phyloP scores from a whole-genome alignment of 2,888 invertebrate species.

The Atethmia centrago region DNA sequence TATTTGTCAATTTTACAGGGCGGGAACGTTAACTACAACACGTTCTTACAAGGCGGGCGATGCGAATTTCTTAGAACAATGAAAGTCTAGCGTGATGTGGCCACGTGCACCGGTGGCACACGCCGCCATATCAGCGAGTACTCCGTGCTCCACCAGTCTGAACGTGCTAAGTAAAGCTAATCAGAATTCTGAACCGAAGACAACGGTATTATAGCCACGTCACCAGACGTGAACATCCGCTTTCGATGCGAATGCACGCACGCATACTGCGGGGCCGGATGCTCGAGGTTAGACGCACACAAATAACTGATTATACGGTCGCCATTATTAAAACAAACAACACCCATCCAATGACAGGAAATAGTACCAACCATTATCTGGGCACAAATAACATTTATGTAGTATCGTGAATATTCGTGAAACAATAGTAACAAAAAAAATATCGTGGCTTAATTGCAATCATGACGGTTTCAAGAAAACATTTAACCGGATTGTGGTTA shows the following conservation, averaged over 20 bases:
- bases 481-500: not conserved
- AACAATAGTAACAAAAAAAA: not conserved
- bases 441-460: not conserved
- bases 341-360: not conserved
- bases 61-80: too few species aligned
- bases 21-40: too few species aligned
- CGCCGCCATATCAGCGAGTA: too few species aligned
- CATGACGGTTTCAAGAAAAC: not conserved
- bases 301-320: not conserved
- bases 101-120: too few species aligned
- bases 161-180: not conserved
- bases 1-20: too few species aligned
- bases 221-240: too few species aligned
- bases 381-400: too few species aligned
- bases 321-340: not conserved
- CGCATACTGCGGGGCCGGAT: not conserved
- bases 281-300: not conserved
- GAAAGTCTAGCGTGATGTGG: too few species aligned
- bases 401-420: not conserved
- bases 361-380: not conserved
- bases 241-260: not conserved
- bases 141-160: too few species aligned
- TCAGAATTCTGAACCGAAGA: not conserved
- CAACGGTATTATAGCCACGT: not conserved
- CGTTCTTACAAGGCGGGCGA: too few species aligned